A percentile compares a stretch with the other conserved stretches of the same genome.
These are phyloP conservation scores for Berghia stephanieae DNA, from an alignment of 1,140 invertebrate species.

Conservation along the genomic window DNA sequence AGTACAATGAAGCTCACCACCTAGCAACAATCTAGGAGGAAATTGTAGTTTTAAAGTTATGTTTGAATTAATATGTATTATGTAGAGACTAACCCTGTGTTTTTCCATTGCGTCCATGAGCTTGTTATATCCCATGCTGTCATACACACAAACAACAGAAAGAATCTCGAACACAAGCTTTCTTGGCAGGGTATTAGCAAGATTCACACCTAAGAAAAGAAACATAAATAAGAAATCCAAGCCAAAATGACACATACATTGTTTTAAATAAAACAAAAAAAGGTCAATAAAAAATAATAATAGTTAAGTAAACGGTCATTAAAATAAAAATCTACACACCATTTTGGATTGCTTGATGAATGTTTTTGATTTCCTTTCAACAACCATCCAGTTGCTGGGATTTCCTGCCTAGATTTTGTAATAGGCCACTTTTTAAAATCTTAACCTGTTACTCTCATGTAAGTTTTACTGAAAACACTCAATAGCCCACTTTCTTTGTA, in stretches of 20 bases:
- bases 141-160: conserved; percentile 68
- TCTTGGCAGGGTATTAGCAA: conserved; percentile 67
- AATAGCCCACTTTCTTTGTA: no score
- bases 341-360: no score
- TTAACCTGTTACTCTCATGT: no score
- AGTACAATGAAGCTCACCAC: not conserved
- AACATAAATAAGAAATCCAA: not conserved
- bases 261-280: not conserved
- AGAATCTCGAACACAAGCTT: conserved; percentile 70
- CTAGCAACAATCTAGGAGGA: not conserved
- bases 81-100: conserved; percentile 56
- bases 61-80: not conserved
- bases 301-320: no score
- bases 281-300: not conserved
- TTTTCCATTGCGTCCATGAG: conserved; percentile 65
- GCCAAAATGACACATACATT: no score
- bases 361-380: no score
- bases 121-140: conserved; percentile 63
- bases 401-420: no score
- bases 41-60: not conserved
- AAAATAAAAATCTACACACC: no score
- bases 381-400: no score
- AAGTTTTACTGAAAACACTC: no score
- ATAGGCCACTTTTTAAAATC: no score
- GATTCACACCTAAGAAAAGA: conserved; percentile 65